Evolutionary conservation across 2,797 vertebrate species (phyloP), one percentile per base, ranked within the genome.

Genomic region (Pseudochromis fuscus): DNA sequence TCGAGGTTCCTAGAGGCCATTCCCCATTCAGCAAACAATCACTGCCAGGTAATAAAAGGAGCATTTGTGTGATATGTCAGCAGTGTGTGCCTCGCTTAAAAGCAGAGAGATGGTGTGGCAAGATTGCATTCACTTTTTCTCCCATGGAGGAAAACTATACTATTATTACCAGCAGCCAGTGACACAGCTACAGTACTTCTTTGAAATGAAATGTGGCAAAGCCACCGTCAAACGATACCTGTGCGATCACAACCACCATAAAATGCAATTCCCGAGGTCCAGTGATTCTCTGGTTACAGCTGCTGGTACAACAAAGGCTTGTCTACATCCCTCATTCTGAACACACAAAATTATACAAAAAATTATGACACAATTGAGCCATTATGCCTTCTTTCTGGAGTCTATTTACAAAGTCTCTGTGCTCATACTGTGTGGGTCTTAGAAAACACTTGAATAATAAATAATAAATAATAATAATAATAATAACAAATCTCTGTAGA

Each of bases 21-120:
- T 93, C 92, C 93, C 94, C 85, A 92, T 94, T 94, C 92, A 93
- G 94, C 93, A 95, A 94, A 95, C 94, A 91, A 96, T 94, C 92
- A 87, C 94, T 95, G 95, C 94, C 95, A 95, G 94, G 90, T 86
- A 93, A 95, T 97, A 95, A 97, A 97, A 95, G 95, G 94, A 92
- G 93, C 92, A 87, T 97, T 97, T 97, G 95, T 96, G 94, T 62
- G 88, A 94, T 93, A 95, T 95, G 95, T 96, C 94, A 94, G 94
- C 90, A 68, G 94, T 83, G 81, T 94, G 94, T 82, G 93, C 89
- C 79, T 91, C 92, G 94, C 94, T 95, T 85, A 83, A 94, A 94
- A 94, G 94, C 94, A 94, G 92, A 87, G 92, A 95, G 96, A 98
- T 96, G 93, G 87, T 94, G 95, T 94, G 93, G 94, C 81, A 48